phyloP scores from a whole-genome alignment of 2,888 invertebrate species.

The Scotopteryx bipunctaria region DNA sequence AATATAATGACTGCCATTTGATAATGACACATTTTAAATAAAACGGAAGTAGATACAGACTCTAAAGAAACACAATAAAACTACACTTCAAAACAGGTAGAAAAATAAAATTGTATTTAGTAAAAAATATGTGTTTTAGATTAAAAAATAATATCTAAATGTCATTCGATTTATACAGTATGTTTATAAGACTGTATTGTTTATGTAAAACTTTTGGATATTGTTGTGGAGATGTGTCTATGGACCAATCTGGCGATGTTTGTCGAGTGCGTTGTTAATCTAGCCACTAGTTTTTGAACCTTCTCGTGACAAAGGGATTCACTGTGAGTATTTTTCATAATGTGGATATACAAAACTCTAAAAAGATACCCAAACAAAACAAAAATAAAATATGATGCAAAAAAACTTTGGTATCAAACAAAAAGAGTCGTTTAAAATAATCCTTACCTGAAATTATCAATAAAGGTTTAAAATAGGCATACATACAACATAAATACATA shows the following conservation, averaged over 20 bases:
- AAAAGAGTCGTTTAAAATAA: too few species aligned
- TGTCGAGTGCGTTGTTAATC: conserved; percentile 43
- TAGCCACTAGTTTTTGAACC: conserved; percentile 1
- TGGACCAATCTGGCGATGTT: conserved; percentile 57
- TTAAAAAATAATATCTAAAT: conserved; percentile 1
- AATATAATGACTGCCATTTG: neutral
- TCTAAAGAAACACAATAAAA: neutral
- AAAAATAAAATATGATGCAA: too few species aligned
- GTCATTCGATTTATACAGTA: conserved; percentile 37
- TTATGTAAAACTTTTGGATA: conserved; percentile 44
- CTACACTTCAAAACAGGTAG: conserved; percentile 3
- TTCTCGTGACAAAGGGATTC: neutral
- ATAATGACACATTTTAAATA: neutral
- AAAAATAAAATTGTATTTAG: conserved; percentile 6
- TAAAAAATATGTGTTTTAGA: conserved; percentile 13
- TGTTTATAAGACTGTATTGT: conserved; percentile 59
- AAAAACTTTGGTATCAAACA: too few species aligned
- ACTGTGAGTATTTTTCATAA: too few species aligned
- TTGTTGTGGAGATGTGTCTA: conserved; percentile 46
- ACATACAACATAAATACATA: too few species aligned
- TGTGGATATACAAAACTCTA: too few species aligned
- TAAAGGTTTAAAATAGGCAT: too few species aligned
- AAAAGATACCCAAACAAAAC: too few species aligned
- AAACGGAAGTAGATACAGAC: too few species aligned
- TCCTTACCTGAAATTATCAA: too few species aligned